A percentile compares a stretch with the other conserved stretches of the same genome.
Conservation (phyloP, 2,888 invertebrate species). For the Conistra vaccinii region DNA sequence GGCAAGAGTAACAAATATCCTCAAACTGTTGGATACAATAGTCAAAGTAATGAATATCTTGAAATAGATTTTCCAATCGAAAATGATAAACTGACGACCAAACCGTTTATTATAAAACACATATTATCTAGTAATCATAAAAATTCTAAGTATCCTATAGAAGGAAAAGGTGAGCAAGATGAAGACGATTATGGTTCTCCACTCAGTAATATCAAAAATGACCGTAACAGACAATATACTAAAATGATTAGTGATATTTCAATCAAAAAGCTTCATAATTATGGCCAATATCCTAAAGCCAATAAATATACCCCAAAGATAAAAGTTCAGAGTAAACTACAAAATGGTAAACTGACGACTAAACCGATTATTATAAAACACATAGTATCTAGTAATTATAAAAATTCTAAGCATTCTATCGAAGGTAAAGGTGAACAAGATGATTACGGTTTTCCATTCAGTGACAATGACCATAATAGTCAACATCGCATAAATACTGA, state of each 20-base stretch:
- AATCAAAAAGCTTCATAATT: not conserved
- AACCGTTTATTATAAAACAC: not conserved
- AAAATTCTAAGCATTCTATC: not conserved
- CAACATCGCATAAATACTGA: not conserved
- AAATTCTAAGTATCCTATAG: not conserved
- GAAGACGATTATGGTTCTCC: not conserved
- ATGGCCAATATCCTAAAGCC: not conserved
- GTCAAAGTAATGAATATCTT: not conserved
- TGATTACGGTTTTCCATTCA: not conserved
- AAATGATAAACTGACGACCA: conserved; percentile 10
- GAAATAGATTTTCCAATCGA: not conserved
- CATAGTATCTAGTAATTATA: no score
- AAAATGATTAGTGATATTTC: not conserved
- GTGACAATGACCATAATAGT: not conserved
- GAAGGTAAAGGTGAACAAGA: not conserved
- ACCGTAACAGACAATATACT: not conserved
- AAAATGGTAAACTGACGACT: not conserved
- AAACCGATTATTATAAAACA: not conserved
- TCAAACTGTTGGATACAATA: not conserved
- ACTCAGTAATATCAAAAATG: not conserved
- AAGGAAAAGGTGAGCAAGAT: not conserved
- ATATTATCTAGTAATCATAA: not conserved
- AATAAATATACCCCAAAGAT: not conserved
- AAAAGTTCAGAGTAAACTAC: not conserved
- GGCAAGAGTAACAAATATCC: not conserved